phyloP scores from a whole-genome alignment of 2,888 invertebrate species.

The Lasioglossum villosulum region DNA sequence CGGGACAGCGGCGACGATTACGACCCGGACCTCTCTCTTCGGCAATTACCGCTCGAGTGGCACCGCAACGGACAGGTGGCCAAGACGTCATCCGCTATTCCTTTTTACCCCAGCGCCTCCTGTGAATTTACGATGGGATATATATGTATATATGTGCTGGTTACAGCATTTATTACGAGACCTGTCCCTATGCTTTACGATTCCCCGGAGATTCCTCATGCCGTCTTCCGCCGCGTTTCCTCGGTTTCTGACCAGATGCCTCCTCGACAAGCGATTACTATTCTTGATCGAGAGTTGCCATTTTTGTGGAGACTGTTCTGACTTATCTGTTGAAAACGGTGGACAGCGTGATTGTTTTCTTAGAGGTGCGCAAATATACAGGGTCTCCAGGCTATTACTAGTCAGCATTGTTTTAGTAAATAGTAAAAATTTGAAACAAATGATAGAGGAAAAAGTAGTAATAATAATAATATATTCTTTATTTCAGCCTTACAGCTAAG shows the following conservation, averaged over 20 bases:
- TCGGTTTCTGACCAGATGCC: background rate
- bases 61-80: slow-evolving; percentile 76
- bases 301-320: background rate
- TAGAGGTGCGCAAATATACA: background rate
- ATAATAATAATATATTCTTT: no score
- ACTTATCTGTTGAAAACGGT: background rate
- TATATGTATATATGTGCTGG: slow-evolving; percentile 12
- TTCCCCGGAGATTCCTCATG: background rate
- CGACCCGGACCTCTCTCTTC: slow-evolving; percentile 70
- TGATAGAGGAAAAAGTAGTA: no score
- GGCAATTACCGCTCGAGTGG: slow-evolving; percentile 78
- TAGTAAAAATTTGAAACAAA: no score
- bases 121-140: slow-evolving; percentile 62
- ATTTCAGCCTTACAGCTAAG: no score
- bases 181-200: slow-evolving; percentile 36
- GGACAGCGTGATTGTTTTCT: background rate
- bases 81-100: slow-evolving; percentile 54
- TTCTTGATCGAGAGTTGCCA: background rate
- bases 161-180: slow-evolving; percentile 52
- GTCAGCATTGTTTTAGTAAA: no score
- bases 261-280: background rate
- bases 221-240: background rate
- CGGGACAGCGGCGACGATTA: slow-evolving; percentile 60
- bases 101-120: slow-evolving; percentile 34
- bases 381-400: no score